Percentiles rank a stretch among this genome's conserved stretches.
Conservation (phyloP, 2,113 vertebrate genomes). For the Cynocephalus volans region DNA sequence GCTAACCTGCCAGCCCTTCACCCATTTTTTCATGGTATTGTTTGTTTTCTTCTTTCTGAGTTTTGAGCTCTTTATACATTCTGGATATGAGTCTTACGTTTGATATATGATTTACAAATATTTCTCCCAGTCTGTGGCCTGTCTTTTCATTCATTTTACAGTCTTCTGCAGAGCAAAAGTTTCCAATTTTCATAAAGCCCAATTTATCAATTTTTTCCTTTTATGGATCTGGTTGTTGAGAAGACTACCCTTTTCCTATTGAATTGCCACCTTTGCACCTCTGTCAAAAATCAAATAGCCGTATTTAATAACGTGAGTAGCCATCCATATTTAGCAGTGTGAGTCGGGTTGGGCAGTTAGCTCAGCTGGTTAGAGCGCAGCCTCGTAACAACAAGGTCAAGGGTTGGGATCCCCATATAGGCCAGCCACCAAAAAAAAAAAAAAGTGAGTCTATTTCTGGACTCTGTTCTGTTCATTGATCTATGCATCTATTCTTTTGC, state of each 20-base stretch:
- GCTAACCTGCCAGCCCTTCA: too few relatives aligned
- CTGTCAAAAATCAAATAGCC: neutral
- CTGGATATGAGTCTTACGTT: neutral
- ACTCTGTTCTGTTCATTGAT: neutral
- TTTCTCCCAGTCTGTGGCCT: neutral
- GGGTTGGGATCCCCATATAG: too few relatives aligned
- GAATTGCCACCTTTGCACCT: neutral
- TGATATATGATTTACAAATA: neutral
- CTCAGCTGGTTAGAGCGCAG: too few relatives aligned
- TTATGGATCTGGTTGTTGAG: neutral
- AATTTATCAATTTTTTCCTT: neutral
- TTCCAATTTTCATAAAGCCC: neutral
- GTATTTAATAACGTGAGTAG: neutral
- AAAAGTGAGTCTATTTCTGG: neutral
- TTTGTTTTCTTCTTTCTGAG: too few relatives aligned
- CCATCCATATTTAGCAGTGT: too few relatives aligned
- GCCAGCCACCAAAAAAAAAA: too few relatives aligned
- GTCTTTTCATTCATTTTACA: neutral
- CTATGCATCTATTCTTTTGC: neutral
- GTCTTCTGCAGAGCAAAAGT: neutral
- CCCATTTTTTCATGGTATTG: too few relatives aligned
- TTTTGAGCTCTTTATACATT: neutral
- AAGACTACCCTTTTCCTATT: neutral
- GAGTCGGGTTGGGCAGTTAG: too few relatives aligned
- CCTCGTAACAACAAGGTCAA: too few relatives aligned